Percentiles rank a stretch among this genome's conserved stretches.
These are phyloP conservation scores for Nematolebias whitei DNA, from an alignment of 2,113 vertebrate species.

Conservation along the genomic window DNA sequence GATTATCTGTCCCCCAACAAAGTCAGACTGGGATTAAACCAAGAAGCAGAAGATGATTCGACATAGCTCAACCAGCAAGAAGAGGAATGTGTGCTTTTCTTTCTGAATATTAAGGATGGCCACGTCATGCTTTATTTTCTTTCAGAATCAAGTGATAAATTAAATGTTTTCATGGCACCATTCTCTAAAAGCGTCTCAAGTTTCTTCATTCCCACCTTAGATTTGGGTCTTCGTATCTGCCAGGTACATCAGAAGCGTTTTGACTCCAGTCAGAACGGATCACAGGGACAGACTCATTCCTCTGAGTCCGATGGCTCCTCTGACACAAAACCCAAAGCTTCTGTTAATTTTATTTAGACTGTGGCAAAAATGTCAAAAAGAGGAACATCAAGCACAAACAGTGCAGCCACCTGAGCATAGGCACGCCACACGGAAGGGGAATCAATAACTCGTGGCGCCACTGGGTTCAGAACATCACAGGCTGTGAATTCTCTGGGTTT, in stretches of 20 bases:
- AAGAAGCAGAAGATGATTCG: background rate
- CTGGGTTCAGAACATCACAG: conserved; percentile 45
- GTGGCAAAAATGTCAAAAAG: conserved; percentile 17
- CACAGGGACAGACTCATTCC: conserved; percentile 22
- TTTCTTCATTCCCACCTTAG: conserved; percentile 8
- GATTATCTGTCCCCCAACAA: background rate
- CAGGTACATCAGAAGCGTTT: conserved; percentile 18
- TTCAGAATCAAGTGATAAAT: background rate
- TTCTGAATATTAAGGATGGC: background rate
- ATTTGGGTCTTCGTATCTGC: conserved; percentile 3
- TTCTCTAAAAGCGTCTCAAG: background rate
- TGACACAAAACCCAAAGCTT: conserved; percentile 40
- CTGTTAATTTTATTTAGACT: conserved; percentile 26
- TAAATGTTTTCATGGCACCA: background rate
- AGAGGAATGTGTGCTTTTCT: too few species aligned
- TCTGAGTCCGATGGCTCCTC: conserved; percentile 18
- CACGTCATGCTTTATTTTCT: background rate
- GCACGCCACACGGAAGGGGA: conserved; percentile 16
- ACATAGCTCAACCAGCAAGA: too few species aligned
- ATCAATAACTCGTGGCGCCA: conserved; percentile 47
- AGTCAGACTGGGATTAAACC: background rate
- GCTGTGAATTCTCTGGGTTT: conserved; percentile 49
- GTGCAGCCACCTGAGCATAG: conserved; percentile 3
- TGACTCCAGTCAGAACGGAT: conserved; percentile 48
- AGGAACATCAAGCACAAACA: conserved; percentile 3